A percentile compares a stretch with the other conserved stretches of the same genome.
phyloP scores from a whole-genome alignment of 2,888 invertebrate species.

The Platerodrilus igneus region DNA sequence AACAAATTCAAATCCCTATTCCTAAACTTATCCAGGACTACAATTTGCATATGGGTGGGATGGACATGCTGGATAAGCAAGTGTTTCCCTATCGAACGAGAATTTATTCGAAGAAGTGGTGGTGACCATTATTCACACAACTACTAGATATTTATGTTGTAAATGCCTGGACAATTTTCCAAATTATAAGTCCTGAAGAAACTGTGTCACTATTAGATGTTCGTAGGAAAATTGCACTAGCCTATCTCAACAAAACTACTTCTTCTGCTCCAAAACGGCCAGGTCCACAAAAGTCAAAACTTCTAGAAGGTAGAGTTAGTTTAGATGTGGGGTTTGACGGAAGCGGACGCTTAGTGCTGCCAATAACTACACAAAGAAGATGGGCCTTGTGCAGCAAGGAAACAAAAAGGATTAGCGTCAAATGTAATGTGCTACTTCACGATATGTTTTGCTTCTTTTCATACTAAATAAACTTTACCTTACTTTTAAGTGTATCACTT shows the following conservation, averaged over 20 bases:
- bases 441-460: too few species aligned
- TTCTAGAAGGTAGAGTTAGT: conserved; percentile 1
- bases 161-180: conserved; percentile 8
- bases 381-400: too few species aligned
- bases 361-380: too few species aligned
- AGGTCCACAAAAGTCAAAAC: conserved; percentile 8
- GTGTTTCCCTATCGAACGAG: conserved; percentile 13
- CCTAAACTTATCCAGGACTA: too few species aligned
- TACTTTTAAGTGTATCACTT: too few species aligned
- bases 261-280: conserved; percentile 8
- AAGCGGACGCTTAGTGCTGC: too few species aligned
- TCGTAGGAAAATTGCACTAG: conserved; percentile 4
- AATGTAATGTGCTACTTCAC: too few species aligned
- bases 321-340: too few species aligned
- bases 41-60: conserved; percentile 14
- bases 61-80: conserved; percentile 19
- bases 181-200: conserved; percentile 8
- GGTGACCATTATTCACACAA: conserved; percentile 15
- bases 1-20: too few species aligned
- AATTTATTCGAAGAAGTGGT: conserved; percentile 14
- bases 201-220: conserved; percentile 3
- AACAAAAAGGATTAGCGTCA: too few species aligned
- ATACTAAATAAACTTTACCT: too few species aligned
- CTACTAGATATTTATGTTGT: conserved; percentile 2
- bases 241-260: conserved; percentile 7